Base-by-base conservation (phyloP, 2,113 vertebrate genomes). In the Rattus norvegicus region DNA sequence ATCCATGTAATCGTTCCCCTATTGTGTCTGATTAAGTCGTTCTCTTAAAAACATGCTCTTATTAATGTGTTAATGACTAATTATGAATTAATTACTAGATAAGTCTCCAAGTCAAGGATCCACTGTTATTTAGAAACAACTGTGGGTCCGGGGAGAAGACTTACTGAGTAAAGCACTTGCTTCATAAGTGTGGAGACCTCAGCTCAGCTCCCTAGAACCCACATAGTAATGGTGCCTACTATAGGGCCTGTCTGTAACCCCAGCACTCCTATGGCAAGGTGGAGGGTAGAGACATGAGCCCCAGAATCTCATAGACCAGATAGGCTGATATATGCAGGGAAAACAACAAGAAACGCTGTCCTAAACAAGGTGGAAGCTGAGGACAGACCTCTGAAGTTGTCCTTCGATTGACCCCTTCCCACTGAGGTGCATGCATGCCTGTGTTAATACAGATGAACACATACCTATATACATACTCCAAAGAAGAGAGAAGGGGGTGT, bases 1-100 rank as follows among this genome's bases (percentile, higher is more conserved):
- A 88, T 24, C 54, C n/a, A 59, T 24, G 9, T 5, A 16, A 33
- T 56, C 52, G 75, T 70, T 73, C 80, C 9, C 63, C n/a, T 26
- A 28, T 61, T 73, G 52, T 69, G n/a, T 76, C 96, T 79, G 69
- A 90, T 88, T 70, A 85, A 56, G 69, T 65, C 47, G 52, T 56
- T 88, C 72, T 90, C 84, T 69, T 59, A 65, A 89, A 75, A 80
- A 14, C 81, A 70, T 43, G 54, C 52, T 84, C 83, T 77, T 91
- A 33, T 92, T 47, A 69, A 80, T 33, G 14, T 56, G 63, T 81
- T 75, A 75, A 92, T 80, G 73, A 56, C 26, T 88, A 80, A 88
- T 75, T 47, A 91, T 24, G 52, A 94, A 49, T 80, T 56, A 83
- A 63, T 95, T 75, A 63, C 54, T 61, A 52, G 85, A 33, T 79